Evolutionary conservation across 2,797 vertebrate species (phyloP), one percentile per base, ranked within the genome.

Genomic region (Nothura maculosa): DNA sequence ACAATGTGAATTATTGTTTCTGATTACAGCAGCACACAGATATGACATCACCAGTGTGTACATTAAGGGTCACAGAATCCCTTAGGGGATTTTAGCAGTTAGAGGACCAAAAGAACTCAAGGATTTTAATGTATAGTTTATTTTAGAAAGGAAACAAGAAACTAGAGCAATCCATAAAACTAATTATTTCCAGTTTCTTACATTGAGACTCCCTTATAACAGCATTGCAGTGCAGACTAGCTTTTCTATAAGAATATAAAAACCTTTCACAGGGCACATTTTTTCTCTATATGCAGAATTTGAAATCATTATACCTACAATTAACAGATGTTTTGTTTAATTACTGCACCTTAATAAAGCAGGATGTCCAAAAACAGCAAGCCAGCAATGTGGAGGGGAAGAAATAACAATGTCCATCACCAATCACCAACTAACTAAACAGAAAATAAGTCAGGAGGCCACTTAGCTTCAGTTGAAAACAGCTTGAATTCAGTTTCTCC

Each of bases 321-420:
- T 89, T 89, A 91, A 91, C 90, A 89, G 50, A 15, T 75, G 68
- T 24, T 21, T 45, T 73, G 83, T 87, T 89, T 63, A 90, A 90
- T 93, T 93, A 90, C 84, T 72, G 40, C 15, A 81, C 18, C 21
- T 85, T 60, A 73, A 18, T 81, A 79, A 93, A 95, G 58, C 48
- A 64, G 12, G 24, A 88, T 42, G 58, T 87, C 42, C 43, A 83
- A 68, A 93, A 93, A 62, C 78, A 96, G 85, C 21, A 92, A n/a
- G 54, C 75, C 72, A 87, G 38, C 63, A 50, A 25, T 12, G 48
- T 18, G 48, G 24, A 48, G 22, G 48, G 24, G 48, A 50, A 50
- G 24, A 48, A 50, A 14, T 22, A 24, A 24, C 48, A 50, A 25
- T 24, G 25, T 13, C 48, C 22, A 12, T 17, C 15, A 43, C 15